phyloP scores from a whole-genome alignment of 2,888 invertebrate species.

The Aleiodes leptofemur region DNA sequence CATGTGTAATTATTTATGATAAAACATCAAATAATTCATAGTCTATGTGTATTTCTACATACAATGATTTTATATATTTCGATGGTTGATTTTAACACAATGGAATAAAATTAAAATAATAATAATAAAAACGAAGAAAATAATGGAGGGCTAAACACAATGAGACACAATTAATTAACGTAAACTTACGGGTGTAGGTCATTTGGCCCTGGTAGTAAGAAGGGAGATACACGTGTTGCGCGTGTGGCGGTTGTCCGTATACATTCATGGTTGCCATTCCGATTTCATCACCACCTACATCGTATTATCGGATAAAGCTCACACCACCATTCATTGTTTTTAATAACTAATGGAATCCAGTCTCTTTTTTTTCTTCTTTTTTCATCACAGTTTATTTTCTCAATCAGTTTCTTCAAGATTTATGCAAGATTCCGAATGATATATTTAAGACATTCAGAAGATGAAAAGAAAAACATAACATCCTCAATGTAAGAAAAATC shows the following conservation, averaged over 20 bases:
- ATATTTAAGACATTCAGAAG: too few relatives aligned
- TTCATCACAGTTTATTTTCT: constrained; percentile 14
- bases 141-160: constrained; percentile 57
- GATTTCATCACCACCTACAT: constrained; percentile 75
- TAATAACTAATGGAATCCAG: not conserved
- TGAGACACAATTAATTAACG: constrained; percentile 65
- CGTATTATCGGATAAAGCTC: constrained; percentile 50
- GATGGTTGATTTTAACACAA: constrained; percentile 51
- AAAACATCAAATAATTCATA: too few relatives aligned
- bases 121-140: constrained; percentile 53
- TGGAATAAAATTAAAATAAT: constrained; percentile 47
- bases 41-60: too few relatives aligned
- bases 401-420: not conserved
- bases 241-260: constrained; percentile 84
- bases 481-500: too few relatives aligned
- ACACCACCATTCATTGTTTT: constrained; percentile 36
- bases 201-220: constrained; percentile 89
- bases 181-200: constrained; percentile 86
- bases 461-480: too few relatives aligned
- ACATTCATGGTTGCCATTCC: constrained; percentile 78
- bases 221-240: constrained; percentile 88
- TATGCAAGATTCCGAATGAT: too few relatives aligned
- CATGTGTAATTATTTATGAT: too few relatives aligned
- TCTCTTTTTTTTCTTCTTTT: constrained; percentile 49
- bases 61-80: constrained; percentile 33